Evolutionary conservation across 2,113 vertebrate species (phyloP).

Genomic region (Delphinapterus leucas): DNA sequence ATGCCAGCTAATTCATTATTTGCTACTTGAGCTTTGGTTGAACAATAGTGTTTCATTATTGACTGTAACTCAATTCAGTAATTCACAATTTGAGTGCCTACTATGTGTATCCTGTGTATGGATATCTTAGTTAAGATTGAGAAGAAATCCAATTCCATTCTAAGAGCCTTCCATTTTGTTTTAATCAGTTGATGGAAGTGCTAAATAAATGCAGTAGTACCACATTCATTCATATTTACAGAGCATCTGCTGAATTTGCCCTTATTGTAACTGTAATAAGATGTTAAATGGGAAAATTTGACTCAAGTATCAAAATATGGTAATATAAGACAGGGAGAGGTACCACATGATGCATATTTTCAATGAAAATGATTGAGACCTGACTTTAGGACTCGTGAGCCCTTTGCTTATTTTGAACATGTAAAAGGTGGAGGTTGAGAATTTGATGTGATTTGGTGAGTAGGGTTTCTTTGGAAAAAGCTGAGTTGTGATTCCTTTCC

Average conservation of each 20-base stretch:
- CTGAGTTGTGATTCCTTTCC: neutral
- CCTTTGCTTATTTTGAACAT: neutral
- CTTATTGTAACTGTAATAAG: neutral
- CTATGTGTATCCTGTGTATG: neutral
- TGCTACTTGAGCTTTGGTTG: neutral
- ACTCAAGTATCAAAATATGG: neutral
- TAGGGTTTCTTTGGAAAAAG: neutral
- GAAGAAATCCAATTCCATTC: neutral
- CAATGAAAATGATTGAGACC: neutral
- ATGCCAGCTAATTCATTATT: slow-evolving; percentile 42
- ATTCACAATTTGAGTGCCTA: neutral
- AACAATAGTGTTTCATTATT: neutral
- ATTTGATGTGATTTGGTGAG: neutral
- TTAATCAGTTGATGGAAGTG: neutral
- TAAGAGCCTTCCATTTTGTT: neutral
- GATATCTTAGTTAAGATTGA: neutral
- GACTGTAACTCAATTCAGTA: neutral
- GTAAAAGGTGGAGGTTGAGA: neutral
- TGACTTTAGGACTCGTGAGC: neutral
- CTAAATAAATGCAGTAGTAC: neutral
- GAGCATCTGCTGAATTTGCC: neutral
- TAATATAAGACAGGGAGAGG: neutral
- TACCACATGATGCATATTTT: neutral
- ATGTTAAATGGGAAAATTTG: slow-evolving; percentile 16
- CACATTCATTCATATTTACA: neutral